These are phyloP conservation scores for Euplagia quadripunctaria DNA, from an alignment of 2,888 invertebrate species.

Conservation along the genomic window DNA sequence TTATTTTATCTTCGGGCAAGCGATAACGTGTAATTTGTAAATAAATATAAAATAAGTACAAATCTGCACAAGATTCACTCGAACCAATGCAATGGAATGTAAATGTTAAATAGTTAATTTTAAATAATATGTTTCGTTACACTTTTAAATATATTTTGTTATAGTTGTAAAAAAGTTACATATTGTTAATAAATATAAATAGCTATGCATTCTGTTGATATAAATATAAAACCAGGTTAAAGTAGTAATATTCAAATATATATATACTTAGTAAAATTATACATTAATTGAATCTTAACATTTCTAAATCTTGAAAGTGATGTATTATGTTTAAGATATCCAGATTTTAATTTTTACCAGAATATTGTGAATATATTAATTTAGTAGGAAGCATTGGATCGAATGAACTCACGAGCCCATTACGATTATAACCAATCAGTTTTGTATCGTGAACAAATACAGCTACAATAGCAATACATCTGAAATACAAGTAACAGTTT, in stretches of 20 bases:
- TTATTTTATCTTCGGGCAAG: constrained; percentile 55
- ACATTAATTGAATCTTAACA: constrained; percentile 5
- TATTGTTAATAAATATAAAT: constrained; percentile 1
- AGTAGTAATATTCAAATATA: constrained; percentile 33
- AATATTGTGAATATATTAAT: constrained; percentile 10
- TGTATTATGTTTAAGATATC: constrained; percentile 32
- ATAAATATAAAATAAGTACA: constrained; percentile 52
- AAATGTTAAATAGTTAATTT: constrained; percentile 1
- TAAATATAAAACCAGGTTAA: constrained; percentile 23
- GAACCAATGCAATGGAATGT: constrained; percentile 47
- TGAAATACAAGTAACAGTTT: neutral
- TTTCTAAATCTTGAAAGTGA: constrained; percentile 19
- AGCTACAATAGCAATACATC: neutral
- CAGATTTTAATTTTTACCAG: neutral
- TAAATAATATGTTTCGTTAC: constrained; percentile 30
- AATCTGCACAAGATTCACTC: constrained; percentile 52
- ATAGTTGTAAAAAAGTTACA: constrained; percentile 22
- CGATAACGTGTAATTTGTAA: constrained; percentile 50
- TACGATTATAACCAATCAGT: constrained; percentile 42
- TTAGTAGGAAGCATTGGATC: constrained; percentile 49
- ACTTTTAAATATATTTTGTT: constrained; percentile 34
- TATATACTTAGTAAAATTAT: constrained; percentile 39
- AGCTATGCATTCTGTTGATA: constrained; percentile 30
- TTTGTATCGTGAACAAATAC: constrained; percentile 8
- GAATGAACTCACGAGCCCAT: constrained; percentile 52